phyloP scores from a whole-genome alignment of 2,888 invertebrate species.

The Muschampia plurimacula region DNA sequence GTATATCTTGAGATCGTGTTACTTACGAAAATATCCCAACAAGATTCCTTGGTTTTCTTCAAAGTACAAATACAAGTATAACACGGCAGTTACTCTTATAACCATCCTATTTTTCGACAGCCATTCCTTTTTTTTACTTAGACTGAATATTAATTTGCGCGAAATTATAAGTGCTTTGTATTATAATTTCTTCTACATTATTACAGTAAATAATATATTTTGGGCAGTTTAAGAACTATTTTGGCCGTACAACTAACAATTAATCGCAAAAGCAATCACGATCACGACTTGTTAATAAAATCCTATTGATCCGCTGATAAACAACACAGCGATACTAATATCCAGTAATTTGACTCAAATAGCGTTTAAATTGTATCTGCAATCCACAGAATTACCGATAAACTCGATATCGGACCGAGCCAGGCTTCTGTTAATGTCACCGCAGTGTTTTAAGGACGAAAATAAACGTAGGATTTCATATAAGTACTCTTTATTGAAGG shows the following conservation, averaged over 20 bases:
- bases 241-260: too few species aligned
- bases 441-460: too few species aligned
- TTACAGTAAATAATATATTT: too few species aligned
- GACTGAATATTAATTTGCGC: too few species aligned
- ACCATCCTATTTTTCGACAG: not conserved
- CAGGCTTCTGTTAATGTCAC: too few species aligned
- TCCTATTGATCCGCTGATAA: not conserved
- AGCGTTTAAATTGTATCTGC: not conserved
- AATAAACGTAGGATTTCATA: too few species aligned
- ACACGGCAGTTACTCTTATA: not conserved
- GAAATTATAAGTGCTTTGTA: too few species aligned
- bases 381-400: slow-evolving; percentile 3
- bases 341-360: not conserved
- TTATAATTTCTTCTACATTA: too few species aligned
- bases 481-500: too few species aligned
- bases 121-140: too few species aligned
- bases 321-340: not conserved
- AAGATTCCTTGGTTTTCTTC: not conserved
- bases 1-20: not conserved
- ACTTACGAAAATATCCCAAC: not conserved
- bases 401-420: not conserved
- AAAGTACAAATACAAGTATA: not conserved
- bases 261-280: too few species aligned
- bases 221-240: too few species aligned
- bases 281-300: not conserved